Conservation (phyloP, 2,113 vertebrate genomes). For the Dissostichus mawsoni region DNA sequence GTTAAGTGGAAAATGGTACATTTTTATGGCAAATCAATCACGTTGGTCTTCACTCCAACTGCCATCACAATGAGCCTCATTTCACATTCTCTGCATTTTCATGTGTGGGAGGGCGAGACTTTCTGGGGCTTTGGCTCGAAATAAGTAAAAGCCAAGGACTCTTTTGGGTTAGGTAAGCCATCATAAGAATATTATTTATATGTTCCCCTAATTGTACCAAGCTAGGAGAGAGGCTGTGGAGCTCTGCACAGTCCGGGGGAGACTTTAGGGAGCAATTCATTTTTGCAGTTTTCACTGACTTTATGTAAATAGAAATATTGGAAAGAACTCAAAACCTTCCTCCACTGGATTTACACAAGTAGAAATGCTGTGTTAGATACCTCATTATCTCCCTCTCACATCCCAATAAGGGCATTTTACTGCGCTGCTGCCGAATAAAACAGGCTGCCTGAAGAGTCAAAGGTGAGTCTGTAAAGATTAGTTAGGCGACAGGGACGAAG, state of each 20-base stretch:
- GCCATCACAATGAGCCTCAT: constrained; percentile 70
- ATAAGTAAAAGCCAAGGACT: constrained; percentile 48
- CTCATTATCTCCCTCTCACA: constrained; percentile 42
- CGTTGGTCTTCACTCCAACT: constrained; percentile 69
- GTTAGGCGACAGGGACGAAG: constrained; percentile 67
- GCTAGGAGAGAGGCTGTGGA: constrained; percentile 41
- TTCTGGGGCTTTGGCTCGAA: constrained; percentile 55
- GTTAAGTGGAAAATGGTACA: constrained; percentile 74
- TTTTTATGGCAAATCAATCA: constrained; percentile 78
- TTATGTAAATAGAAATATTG: constrained; percentile 63
- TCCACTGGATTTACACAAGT: constrained; percentile 13
- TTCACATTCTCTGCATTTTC: constrained; percentile 79
- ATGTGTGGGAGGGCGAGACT: constrained; percentile 69
- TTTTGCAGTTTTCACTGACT: constrained; percentile 56
- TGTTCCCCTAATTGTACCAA: constrained; percentile 60
- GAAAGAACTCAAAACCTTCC: constrained; percentile 18
- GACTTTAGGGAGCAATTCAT: constrained; percentile 61
- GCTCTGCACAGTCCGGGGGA: constrained; percentile 38
- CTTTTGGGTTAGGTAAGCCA: constrained; percentile 65
- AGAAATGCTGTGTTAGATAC: constrained; percentile 15
- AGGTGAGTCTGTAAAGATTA: constrained; percentile 79
- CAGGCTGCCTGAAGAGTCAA: constrained; percentile 67
- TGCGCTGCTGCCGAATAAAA: constrained; percentile 36
- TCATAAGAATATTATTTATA: constrained; percentile 77
- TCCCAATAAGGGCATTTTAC: constrained; percentile 58